These are phyloP conservation scores for Drosophila gunungcola DNA, from an alignment of 1,140 invertebrate species.

Conservation along the genomic window DNA sequence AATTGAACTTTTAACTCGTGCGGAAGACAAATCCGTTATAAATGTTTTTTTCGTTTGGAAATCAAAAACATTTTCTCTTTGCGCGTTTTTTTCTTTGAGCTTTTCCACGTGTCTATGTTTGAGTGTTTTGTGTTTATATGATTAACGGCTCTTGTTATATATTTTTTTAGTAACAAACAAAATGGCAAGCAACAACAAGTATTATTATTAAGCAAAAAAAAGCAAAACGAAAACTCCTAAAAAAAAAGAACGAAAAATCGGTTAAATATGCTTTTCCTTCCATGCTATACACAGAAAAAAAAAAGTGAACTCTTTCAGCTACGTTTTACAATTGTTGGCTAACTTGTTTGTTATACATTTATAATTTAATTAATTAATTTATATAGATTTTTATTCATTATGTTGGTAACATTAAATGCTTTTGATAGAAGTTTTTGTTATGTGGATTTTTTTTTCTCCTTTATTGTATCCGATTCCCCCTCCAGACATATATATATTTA, in stretches of 20 bases:
- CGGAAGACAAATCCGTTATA: constrained; percentile 47
- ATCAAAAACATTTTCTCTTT: constrained; percentile 37
- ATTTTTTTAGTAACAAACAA: constrained; percentile 51
- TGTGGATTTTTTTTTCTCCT: constrained; percentile 19
- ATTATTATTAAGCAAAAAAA: constrained; percentile 33
- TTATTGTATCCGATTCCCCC: constrained; percentile 4
- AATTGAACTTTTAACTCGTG: constrained; percentile 35
- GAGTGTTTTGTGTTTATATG: constrained; percentile 28
- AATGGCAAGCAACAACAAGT: constrained; percentile 56
- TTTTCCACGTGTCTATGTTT: constrained; percentile 30
- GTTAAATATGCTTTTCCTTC: constrained; percentile 19
- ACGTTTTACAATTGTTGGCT: constrained; percentile 58
- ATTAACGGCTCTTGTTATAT: constrained; percentile 42
- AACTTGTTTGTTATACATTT: constrained; percentile 38
- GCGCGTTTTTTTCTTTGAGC: constrained; percentile 46
- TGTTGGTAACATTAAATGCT: constrained; percentile 69
- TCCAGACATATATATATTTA: constrained; percentile 16
- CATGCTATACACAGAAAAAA: constrained; percentile 36
- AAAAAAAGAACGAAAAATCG: not conserved
- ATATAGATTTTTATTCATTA: constrained; percentile 45
- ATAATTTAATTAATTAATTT: constrained; percentile 28
- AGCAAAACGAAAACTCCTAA: constrained; percentile 8
- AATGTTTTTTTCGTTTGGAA: constrained; percentile 11
- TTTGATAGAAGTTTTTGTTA: constrained; percentile 59
- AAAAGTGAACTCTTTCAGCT: constrained; percentile 44